Evolutionary conservation across 64 coral and sea anemone genomes (phyloP).

Genomic region (Montipora capricornis): DNA sequence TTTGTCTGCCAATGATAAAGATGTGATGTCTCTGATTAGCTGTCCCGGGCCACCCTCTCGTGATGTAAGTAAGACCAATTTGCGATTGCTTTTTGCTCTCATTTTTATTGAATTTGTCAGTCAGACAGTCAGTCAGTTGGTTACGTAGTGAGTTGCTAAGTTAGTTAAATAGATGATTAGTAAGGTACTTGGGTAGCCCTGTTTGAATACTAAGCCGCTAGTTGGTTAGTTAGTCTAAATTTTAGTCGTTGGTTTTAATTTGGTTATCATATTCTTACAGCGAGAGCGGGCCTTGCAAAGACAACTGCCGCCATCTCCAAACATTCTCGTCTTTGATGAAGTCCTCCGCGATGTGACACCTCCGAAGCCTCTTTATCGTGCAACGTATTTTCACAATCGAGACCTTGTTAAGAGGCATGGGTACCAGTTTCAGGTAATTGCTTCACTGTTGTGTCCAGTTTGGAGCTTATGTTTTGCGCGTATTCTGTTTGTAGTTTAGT

Average conservation of each 20-base stretch:
- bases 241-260: too few relatives aligned
- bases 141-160: too few relatives aligned
- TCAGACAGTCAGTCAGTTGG: too few relatives aligned
- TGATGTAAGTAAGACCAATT: conserved; percentile 71
- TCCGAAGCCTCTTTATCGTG: conserved; percentile 78
- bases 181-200: too few relatives aligned
- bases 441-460: not conserved
- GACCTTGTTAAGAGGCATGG: conserved; percentile 98
- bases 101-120: not conserved
- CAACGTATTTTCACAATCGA: conserved; percentile 79
- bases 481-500: too few relatives aligned
- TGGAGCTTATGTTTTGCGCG: not conserved
- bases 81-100: too few relatives aligned
- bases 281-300: conserved; percentile 70
- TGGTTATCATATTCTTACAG: conserved; percentile 17
- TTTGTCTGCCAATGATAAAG: conserved; percentile 83
- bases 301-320: conserved; percentile 70
- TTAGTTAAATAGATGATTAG: too few relatives aligned
- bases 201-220: too few relatives aligned
- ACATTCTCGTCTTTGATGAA: conserved; percentile 91
- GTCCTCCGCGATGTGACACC: conserved; percentile 93
- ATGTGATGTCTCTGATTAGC: conserved; percentile 77
- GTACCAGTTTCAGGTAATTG: conserved; percentile 86
- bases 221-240: too few relatives aligned
- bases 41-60: conserved; percentile 59